Percentiles rank a stretch among this genome's conserved stretches.
Conservation (phyloP, 2,797 vertebrate species). For the Xenopus petersii region DNA sequence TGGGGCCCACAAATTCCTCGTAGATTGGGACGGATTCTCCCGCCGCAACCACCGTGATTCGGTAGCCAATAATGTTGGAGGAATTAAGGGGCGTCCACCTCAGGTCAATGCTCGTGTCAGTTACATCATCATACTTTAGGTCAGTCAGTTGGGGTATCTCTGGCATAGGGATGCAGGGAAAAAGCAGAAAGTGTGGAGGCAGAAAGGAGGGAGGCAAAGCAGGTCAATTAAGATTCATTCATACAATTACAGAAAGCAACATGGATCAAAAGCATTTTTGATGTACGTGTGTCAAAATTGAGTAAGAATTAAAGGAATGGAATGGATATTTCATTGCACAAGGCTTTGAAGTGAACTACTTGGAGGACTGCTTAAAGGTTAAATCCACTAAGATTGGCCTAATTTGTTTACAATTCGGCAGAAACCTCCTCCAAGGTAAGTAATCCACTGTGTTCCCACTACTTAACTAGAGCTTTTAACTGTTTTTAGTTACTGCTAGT, state of each 20-base stretch:
- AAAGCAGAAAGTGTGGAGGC: constrained; percentile 56
- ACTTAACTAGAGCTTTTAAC: no score
- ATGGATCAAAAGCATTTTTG: constrained; percentile 39
- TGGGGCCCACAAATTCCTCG: constrained; percentile 86
- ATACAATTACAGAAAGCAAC: constrained; percentile 57
- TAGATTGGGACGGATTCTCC: constrained; percentile 93
- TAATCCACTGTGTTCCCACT: no score
- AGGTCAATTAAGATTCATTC: constrained; percentile 59
- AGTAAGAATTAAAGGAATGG: constrained; percentile 1
- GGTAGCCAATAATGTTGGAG: constrained; percentile 90
- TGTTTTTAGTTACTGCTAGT: no score
- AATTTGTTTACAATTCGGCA: no score
- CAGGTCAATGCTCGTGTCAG: constrained; percentile 91
- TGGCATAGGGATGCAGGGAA: constrained; percentile 64
- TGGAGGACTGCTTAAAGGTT: neutral
- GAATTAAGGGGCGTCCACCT: constrained; percentile 90
- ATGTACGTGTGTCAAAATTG: constrained; percentile 7
- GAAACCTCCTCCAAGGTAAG: no score
- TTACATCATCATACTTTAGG: constrained; percentile 89
- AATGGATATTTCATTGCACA: constrained; percentile 25
- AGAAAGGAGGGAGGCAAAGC: constrained; percentile 61
- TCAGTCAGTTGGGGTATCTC: constrained; percentile 91
- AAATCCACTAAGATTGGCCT: no score
- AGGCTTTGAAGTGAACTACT: neutral
- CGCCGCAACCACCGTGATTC: constrained; percentile 88